phyloP scores from a whole-genome alignment of 2,888 invertebrate species.

The Polylopha cassiicola region DNA sequence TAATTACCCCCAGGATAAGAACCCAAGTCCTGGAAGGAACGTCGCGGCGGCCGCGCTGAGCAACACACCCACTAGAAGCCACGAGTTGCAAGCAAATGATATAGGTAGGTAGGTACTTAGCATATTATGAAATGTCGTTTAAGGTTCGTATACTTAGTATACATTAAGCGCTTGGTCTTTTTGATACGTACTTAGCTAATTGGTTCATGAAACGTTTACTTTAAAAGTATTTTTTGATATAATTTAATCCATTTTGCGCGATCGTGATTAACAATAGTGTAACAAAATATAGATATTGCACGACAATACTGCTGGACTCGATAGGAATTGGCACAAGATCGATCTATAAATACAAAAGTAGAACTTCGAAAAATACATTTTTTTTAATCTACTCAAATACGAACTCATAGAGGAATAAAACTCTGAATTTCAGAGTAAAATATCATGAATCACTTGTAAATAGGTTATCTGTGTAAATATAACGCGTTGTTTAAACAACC shows the following conservation, averaged over 20 bases:
- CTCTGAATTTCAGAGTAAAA: conserved; percentile 14
- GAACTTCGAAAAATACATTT: conserved; percentile 38
- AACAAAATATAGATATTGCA: conserved; percentile 12
- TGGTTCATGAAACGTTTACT: no score
- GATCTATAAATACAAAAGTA: conserved; percentile 23
- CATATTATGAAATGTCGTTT: no score
- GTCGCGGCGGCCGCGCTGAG: no score
- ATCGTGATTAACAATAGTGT: background rate
- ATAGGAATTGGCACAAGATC: conserved; percentile 19
- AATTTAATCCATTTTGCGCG: background rate
- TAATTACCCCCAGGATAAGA: no score
- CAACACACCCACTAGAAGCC: no score
- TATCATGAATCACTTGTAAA: conserved; percentile 15
- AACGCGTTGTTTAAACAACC: background rate
- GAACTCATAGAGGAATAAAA: conserved; percentile 16
- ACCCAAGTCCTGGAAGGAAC: no score
- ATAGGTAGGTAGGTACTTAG: no score
- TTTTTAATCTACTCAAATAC: conserved; percentile 13
- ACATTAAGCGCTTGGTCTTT: no score
- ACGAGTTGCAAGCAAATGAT: no score
- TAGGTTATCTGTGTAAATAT: conserved; percentile 12
- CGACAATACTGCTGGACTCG: conserved; percentile 17
- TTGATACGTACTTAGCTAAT: no score
- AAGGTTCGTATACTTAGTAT: no score
- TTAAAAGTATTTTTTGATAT: background rate